These are phyloP conservation scores for Pica pica DNA, from an alignment of 2,113 vertebrate species.

Conservation along the genomic window DNA sequence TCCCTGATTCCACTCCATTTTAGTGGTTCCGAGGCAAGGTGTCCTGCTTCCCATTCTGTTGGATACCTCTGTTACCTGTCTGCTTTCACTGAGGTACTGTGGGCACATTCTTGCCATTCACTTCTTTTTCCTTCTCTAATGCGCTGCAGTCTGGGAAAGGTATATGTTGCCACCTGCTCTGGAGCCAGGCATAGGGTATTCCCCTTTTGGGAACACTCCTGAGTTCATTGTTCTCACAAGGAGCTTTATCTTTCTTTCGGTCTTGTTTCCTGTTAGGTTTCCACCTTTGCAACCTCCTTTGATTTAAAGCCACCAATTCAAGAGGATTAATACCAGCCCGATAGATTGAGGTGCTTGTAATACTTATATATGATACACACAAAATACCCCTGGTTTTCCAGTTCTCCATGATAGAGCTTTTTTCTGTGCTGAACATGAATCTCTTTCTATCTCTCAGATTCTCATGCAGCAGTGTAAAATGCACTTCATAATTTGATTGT, in stretches of 20 bases:
- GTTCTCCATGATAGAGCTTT: neutral
- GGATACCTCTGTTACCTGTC: neutral
- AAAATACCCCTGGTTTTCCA: neutral
- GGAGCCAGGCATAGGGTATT: neutral
- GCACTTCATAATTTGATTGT: neutral
- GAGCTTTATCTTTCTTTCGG: neutral
- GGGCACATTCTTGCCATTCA: fast-evolving
- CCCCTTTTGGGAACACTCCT: neutral
- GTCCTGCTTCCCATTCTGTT: neutral
- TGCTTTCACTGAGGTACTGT: fast-evolving
- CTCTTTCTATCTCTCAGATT: neutral
- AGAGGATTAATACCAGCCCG: neutral
- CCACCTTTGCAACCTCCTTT: neutral
- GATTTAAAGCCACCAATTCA: neutral
- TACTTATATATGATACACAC: neutral
- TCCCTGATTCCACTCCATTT: neutral
- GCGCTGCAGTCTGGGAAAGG: neutral
- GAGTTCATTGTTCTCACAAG: fast-evolving
- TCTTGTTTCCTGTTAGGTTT: neutral
- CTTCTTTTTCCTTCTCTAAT: neutral
- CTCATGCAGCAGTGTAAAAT: neutral
- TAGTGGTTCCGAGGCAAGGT: neutral
- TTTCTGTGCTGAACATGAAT: neutral
- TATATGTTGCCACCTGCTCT: neutral
- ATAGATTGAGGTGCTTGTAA: neutral